A percentile compares a stretch with the other conserved stretches of the same genome.
phyloP scores from a whole-genome alignment of 1,140 invertebrate species.

The Procambarus virginalis region DNA sequence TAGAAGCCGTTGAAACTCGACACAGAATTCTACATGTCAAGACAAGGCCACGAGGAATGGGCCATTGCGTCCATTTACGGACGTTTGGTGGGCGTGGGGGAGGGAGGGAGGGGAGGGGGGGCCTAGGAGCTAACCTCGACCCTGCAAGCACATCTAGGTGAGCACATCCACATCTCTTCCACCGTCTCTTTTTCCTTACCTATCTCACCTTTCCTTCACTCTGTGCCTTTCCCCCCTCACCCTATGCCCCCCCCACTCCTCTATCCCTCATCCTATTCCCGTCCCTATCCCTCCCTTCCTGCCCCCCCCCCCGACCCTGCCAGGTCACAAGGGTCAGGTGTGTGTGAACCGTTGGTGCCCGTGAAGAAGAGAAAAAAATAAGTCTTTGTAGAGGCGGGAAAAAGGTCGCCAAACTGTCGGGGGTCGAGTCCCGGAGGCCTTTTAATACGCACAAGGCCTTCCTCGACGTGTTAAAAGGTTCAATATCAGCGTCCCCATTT shows the following conservation, averaged over 20 bases:
- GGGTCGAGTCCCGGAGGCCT: background rate
- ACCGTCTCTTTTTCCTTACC: background rate
- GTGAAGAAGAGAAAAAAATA: constrained; percentile 47
- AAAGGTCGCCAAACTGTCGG: constrained; percentile 24
- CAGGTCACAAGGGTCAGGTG: constrained; percentile 37
- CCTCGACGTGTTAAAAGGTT: background rate
- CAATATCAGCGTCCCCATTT: constrained; percentile 6
- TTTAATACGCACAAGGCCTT: background rate
- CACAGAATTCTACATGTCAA: too few species aligned
- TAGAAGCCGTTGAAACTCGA: too few species aligned
- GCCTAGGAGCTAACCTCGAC: too few species aligned
- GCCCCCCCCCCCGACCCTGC: background rate
- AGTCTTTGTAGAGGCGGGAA: constrained; percentile 39
- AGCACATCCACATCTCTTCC: too few species aligned
- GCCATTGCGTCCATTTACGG: too few species aligned
- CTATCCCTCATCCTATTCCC: background rate
- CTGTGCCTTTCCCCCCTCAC: background rate
- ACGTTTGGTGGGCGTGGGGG: too few species aligned
- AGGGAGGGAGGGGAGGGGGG: too few species aligned
- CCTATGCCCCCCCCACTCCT: background rate
- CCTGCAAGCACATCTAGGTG: too few species aligned
- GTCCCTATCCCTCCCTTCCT: background rate
- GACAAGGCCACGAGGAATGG: too few species aligned
- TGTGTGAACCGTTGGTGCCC: constrained; percentile 33
- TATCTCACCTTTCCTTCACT: constrained; percentile 1